phyloP scores from a whole-genome alignment of 92 coral and sea anemone species.

The Scolanthus callimorphus region DNA sequence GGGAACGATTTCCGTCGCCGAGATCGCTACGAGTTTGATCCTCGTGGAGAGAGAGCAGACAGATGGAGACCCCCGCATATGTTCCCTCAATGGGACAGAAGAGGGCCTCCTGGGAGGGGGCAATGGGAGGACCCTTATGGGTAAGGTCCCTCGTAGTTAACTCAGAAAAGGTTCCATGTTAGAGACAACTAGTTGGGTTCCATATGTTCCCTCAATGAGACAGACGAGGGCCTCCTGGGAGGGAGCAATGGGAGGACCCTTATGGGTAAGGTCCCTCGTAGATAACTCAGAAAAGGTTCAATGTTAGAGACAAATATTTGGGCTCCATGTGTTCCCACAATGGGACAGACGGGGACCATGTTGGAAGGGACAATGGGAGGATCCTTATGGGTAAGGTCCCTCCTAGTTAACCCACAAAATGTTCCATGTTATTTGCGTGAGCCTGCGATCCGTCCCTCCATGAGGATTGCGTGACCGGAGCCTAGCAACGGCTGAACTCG shows the following conservation, averaged over 20 bases:
- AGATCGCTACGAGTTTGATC: slow-evolving; percentile 51
- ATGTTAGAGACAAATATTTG: no score
- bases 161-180: no score
- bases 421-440: no score
- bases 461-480: no score
- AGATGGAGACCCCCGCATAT: slow-evolving; percentile 42
- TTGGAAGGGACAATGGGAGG: slow-evolving; percentile 24
- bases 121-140: slow-evolving; percentile 41
- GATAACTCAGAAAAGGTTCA: no score
- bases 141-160: no score
- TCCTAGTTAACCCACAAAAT: no score
- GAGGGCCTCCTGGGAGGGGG: slow-evolving; percentile 22
- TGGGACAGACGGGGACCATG: slow-evolving; percentile 43
- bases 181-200: no score
- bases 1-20: slow-evolving; percentile 34
- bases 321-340: slow-evolving; percentile 21
- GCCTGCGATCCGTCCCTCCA: no score
- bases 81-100: slow-evolving; percentile 36
- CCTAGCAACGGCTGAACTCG: no score
- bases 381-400: slow-evolving; percentile 44
- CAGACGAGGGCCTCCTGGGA: slow-evolving; percentile 36
- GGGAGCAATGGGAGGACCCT: slow-evolving; percentile 30
- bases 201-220: slow-evolving; percentile 29
- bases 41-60: slow-evolving; percentile 48
- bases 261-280: slow-evolving; percentile 50